Base-by-base conservation (phyloP, 1,140 invertebrate genomes). In the Plutomurus gul region DNA sequence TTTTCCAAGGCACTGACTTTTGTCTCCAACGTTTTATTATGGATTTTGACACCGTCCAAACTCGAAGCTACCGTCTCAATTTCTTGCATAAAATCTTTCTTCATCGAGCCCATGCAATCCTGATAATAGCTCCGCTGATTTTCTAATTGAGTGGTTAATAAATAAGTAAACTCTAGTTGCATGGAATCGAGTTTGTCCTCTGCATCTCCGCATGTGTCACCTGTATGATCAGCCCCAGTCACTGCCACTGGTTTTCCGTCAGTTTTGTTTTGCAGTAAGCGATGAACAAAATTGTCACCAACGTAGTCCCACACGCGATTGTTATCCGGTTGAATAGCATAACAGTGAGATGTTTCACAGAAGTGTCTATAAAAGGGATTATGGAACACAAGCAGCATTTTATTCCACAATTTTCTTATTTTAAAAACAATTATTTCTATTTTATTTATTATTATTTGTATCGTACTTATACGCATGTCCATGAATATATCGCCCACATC, bases 291-390 rank as follows among this genome's bases (percentile, higher is more conserved):
- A 87, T 98, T 99, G 87, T 99, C 96, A 84, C 93, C 93, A 78
- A 93, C 95, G 87, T 99, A 99, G 86, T 99, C 98, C 98, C 98
- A 99, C 0, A 99, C 98, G 51, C 95, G 88, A 85, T 98, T 96
- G 51, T 95, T 97, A 0, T 95, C 96, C 37, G 99, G 87, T 85
- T 99, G 96, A 89, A 99, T 92, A 25, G 97, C 95, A 85, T 98
- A 99, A 43, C 96, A 98, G 86, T 99, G 98, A 82, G 96, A 94
- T 0, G 98, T 98, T 51, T 94, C 92, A 65, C 94, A 88, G 87
- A 97, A 99, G 87, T 99, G 98, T 81, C 93, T 92, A 82, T 82
- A 88, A 87, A 84, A 56, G 18, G 27, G 16, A 71, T 8, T 71
- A 10, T 36, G 10, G 79, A 56, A 40, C 30, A 16, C 25, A 2